Base-by-base conservation (phyloP, 2,888 invertebrate genomes). In the Dicycla oo region DNA sequence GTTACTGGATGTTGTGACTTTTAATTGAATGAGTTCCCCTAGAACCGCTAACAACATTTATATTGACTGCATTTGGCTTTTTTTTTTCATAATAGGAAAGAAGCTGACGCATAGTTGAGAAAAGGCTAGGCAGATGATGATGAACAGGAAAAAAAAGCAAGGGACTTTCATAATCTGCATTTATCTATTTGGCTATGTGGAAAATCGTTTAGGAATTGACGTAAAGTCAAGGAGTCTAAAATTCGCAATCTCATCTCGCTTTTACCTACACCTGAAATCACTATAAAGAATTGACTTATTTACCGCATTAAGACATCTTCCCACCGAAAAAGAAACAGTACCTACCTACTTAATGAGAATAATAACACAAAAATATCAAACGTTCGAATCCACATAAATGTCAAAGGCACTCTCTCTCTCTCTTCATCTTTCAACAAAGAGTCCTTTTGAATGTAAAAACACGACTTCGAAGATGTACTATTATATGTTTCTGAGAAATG, bases 331-430 rank as follows among this genome's bases (percentile, higher is more conserved):
- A 72, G 65, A 81, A 47, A 66, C 70, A 47, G 47, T 51, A 65
- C 26, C 1, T 20, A 30, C 40, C 10, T 5, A 68, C 49, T 54
- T 82, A 82, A 85, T 78, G 67, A 78, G 69, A 70, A 75, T 75
- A 69, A 84, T 66, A 82, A 73, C 58, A 69, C 64, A 83, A 81
- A 86, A 73, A 83, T 80, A 83, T 87, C 85, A 82, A 82, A 84
- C 69, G 73, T 65, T 82, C 73, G 69, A 73, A 79, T 80, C 78
- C 80, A 73, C 70, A 86, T 84, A 78, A 85, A 85, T 83, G 84
- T 85, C 88, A 86, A 87, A 83, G 81, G 57, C 88, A 88, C 67
- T 73, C 64, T 73, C 67, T 73, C 67, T 73, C 64, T 73, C 67
- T 73, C 62, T 78, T 85, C 77, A 80, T 85, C 69, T 78, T 74